phyloP scores from a whole-genome alignment of 2,888 invertebrate genomes.

The Dilophus febrilis region DNA sequence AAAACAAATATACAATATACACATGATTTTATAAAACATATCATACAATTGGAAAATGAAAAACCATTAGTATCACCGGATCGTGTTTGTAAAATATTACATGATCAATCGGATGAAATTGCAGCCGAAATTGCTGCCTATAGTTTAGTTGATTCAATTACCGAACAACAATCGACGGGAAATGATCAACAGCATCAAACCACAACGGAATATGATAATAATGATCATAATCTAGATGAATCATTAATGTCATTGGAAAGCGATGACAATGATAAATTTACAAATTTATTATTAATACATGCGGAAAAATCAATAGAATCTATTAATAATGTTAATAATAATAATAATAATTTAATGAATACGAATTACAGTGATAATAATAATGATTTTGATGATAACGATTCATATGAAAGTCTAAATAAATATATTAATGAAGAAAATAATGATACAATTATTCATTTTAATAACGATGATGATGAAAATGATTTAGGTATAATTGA shows the following conservation, averaged over 20 bases:
- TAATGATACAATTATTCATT: neutral
- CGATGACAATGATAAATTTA: too few relatives aligned
- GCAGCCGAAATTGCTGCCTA: too few relatives aligned
- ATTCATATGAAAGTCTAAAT: conserved; percentile 6
- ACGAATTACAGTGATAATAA: neutral
- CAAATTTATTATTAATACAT: too few relatives aligned
- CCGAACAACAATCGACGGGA: too few relatives aligned
- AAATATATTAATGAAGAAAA: neutral
- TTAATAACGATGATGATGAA: neutral
- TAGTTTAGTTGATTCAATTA: too few relatives aligned
- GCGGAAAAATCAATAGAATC: neutral
- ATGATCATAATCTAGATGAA: too few relatives aligned
- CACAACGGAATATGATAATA: neutral
- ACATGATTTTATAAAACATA: conserved; percentile 29
- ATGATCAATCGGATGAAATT: too few relatives aligned
- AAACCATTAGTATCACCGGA: conserved; percentile 28
- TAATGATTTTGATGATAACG: neutral
- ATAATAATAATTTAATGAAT: too few relatives aligned
- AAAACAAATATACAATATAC: conserved; percentile 27
- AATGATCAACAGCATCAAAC: neutral
- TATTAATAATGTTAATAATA: neutral
- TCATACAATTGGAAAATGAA: conserved; percentile 25
- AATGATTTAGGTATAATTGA: neutral
- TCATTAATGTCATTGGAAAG: too few relatives aligned
- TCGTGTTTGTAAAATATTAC: conserved; percentile 20